These are phyloP conservation scores for Alloplasta piceator DNA, from an alignment of 2,888 invertebrate genomes.

Conservation along the genomic window DNA sequence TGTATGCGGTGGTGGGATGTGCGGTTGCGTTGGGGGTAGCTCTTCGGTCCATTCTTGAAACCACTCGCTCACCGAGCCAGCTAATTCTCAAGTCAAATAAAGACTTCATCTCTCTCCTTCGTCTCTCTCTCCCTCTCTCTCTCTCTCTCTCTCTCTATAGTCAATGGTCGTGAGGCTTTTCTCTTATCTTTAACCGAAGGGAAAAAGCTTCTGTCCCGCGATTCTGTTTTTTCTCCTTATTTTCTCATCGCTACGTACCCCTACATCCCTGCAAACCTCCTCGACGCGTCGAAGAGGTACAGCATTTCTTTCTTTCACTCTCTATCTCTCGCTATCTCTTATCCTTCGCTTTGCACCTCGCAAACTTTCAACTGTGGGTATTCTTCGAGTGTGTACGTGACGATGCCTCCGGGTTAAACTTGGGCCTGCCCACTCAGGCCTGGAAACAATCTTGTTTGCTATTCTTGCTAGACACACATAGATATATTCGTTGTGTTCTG, in stretches of 20 bases:
- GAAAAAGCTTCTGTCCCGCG: constrained; percentile 53
- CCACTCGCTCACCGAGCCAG: constrained; percentile 73
- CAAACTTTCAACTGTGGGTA: constrained; percentile 41
- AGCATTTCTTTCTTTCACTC: constrained; percentile 21
- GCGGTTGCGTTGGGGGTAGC: constrained; percentile 36
- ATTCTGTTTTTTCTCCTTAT: constrained; percentile 28
- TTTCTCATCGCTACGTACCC: constrained; percentile 28
- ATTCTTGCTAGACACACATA: constrained; percentile 7
- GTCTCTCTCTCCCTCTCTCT: too few species aligned
- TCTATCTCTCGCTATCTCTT: constrained; percentile 60
- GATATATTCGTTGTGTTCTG: constrained; percentile 14
- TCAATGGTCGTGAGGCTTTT: constrained; percentile 55
- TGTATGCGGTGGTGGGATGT: background rate
- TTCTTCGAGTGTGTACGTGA: constrained; percentile 56
- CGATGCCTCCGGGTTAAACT: constrained; percentile 52
- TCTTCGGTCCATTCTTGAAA: constrained; percentile 74
- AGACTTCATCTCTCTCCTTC: constrained; percentile 68
- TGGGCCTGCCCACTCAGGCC: constrained; percentile 12
- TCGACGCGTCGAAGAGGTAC: constrained; percentile 39
- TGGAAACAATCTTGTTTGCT: constrained; percentile 48
- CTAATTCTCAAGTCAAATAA: constrained; percentile 80
- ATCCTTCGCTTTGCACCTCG: constrained; percentile 26
- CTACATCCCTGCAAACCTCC: constrained; percentile 23
- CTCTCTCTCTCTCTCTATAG: too few species aligned
- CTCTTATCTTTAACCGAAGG: constrained; percentile 60